A percentile compares a stretch with the other conserved stretches of the same genome.
phyloP scores from a whole-genome alignment of 2,888 invertebrate species.

The Andrena flavipes region DNA sequence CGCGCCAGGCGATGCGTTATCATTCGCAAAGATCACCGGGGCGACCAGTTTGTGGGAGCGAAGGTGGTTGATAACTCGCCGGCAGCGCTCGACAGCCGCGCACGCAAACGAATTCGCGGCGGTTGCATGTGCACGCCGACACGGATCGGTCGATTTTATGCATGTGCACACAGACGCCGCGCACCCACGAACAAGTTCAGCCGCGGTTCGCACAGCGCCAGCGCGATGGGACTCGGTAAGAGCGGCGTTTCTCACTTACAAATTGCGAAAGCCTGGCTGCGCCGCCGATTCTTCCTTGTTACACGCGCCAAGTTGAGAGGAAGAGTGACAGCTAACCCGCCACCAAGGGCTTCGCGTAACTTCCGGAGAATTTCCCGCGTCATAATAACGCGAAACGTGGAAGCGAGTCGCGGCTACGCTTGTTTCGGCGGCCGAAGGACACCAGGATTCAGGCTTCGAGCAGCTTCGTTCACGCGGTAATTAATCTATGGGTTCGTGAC shows the following conservation, averaged over 20 bases:
- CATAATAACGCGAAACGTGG: not conserved
- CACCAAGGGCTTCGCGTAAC: constrained; percentile 68
- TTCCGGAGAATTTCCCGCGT: constrained; percentile 65
- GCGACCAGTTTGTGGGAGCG: constrained; percentile 67
- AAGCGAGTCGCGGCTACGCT: too few species aligned
- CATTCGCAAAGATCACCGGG: constrained; percentile 55
- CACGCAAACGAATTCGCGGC: constrained; percentile 33
- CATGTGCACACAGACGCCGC: constrained; percentile 29
- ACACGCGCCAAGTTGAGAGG: constrained; percentile 13
- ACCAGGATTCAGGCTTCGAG: too few species aligned
- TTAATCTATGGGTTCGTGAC: too few species aligned
- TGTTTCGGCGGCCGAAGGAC: too few species aligned
- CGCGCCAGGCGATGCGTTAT: constrained; percentile 67
- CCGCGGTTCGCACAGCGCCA: constrained; percentile 46
- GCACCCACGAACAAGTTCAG: constrained; percentile 47
- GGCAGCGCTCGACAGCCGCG: constrained; percentile 32
- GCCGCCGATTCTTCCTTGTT: constrained; percentile 55
- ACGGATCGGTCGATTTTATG: not conserved
- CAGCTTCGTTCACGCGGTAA: too few species aligned
- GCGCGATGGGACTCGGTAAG: constrained; percentile 63
- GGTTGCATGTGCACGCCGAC: constrained; percentile 20
- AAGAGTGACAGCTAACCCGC: constrained; percentile 37
- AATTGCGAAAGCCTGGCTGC: constrained; percentile 69
- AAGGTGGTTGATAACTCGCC: constrained; percentile 65
- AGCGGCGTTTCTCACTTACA: constrained; percentile 74